A percentile compares a stretch with the other conserved stretches of the same genome.
Conservation (phyloP, 2,797 vertebrate species). For the Microctenopoma lineatum region DNA sequence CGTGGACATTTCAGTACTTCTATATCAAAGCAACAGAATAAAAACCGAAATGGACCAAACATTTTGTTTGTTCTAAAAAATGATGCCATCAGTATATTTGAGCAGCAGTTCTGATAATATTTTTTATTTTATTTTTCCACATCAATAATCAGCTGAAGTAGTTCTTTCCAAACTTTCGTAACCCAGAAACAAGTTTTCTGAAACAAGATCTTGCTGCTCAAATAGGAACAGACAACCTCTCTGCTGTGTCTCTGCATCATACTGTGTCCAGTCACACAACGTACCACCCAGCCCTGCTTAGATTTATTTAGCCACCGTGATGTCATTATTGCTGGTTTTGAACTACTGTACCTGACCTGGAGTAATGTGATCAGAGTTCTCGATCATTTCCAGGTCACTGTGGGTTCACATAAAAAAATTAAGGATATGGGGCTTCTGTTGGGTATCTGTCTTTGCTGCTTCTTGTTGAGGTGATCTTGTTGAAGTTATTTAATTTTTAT, state of each 20-base stretch:
- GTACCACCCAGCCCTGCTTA: constrained; percentile 3
- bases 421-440: neutral
- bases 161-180: neutral
- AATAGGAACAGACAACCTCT: constrained; percentile 6
- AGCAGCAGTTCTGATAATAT: too few species aligned
- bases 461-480: neutral
- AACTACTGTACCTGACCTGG: constrained; percentile 22
- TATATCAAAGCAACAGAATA: too few species aligned
- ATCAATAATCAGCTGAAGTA: neutral
- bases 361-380: constrained; percentile 50
- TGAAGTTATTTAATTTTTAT: neutral
- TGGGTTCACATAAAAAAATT: constrained; percentile 6
- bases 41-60: too few species aligned
- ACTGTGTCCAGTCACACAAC: constrained; percentile 1
- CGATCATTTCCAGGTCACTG: neutral
- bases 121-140: neutral
- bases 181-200: neutral
- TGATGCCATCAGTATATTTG: too few species aligned
- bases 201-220: constrained; percentile 20
- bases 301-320: constrained; percentile 23
- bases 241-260: neutral
- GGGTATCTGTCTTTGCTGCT: neutral
- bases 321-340: constrained; percentile 31
- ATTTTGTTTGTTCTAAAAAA: too few species aligned
- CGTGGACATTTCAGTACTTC: too few species aligned